Conservation (phyloP, 2,888 invertebrate genomes). For the Lycaena phlaeas region DNA sequence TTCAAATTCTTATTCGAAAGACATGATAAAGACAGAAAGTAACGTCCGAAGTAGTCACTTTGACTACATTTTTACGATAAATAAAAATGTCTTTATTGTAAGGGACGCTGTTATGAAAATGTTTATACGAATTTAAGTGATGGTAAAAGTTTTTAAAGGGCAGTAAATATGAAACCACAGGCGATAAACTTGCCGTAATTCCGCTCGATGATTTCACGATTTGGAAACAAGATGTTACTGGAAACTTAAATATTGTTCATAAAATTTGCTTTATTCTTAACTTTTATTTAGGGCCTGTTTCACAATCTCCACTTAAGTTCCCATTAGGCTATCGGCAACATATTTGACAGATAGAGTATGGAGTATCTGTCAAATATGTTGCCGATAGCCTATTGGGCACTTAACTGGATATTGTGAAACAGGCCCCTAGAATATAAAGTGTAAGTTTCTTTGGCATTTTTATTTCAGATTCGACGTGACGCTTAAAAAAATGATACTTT, state of each 20-base stretch:
- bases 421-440: too few relatives aligned
- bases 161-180: background rate
- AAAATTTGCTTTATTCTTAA: background rate
- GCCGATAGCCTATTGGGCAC: too few relatives aligned
- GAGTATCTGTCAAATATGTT: too few relatives aligned
- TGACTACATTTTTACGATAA: background rate
- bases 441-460: too few relatives aligned
- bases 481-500: background rate
- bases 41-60: too few relatives aligned
- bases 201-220: background rate
- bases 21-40: too few relatives aligned
- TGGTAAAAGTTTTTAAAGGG: constrained; percentile 8
- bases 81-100: background rate
- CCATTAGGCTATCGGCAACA: too few relatives aligned
- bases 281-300: too few relatives aligned
- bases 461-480: background rate
- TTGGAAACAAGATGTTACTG: background rate
- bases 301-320: too few relatives aligned
- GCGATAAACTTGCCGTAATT: background rate
- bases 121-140: constrained; percentile 10
- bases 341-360: too few relatives aligned
- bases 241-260: background rate
- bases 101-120: constrained; percentile 3
- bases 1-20: too few relatives aligned
- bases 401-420: too few relatives aligned